Conservation (phyloP, 2,888 invertebrate genomes). For the Frankliniella fusca region DNA sequence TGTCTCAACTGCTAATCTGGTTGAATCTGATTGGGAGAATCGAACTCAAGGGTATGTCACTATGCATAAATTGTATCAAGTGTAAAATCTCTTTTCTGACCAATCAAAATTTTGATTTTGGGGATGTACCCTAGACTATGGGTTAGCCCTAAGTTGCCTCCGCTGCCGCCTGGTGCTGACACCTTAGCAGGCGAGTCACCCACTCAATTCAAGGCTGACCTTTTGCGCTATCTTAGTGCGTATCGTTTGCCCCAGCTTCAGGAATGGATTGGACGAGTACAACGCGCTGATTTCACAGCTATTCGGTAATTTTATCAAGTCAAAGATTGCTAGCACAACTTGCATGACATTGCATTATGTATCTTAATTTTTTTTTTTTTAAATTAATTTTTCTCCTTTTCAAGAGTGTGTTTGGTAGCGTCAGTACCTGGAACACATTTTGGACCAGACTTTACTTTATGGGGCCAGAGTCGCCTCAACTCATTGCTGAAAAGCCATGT, state of each 20-base stretch:
- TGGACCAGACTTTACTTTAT: slow-evolving; percentile 54
- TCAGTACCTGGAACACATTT: slow-evolving; percentile 81
- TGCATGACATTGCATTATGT: slow-evolving; percentile 47
- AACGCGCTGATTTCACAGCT: slow-evolving; percentile 73
- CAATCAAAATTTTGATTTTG: slow-evolving; percentile 17
- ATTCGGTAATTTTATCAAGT: slow-evolving; percentile 59
- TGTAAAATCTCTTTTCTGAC: slow-evolving; percentile 27
- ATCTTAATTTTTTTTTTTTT: slow-evolving; percentile 27
- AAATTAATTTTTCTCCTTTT: slow-evolving; percentile 36
- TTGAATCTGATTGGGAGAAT: slow-evolving; percentile 89
- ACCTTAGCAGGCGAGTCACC: slow-evolving; percentile 68
- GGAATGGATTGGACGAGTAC: slow-evolving; percentile 69
- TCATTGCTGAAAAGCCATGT: slow-evolving; percentile 64
- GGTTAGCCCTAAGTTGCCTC: slow-evolving; percentile 78
- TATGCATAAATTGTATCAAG: slow-evolving; percentile 31
- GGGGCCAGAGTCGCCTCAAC: slow-evolving; percentile 61
- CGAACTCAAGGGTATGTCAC: slow-evolving; percentile 77
- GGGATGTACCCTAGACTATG: slow-evolving; percentile 60
- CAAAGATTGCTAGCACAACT: background rate
- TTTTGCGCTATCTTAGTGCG: slow-evolving; percentile 69
- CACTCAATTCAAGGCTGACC: slow-evolving; percentile 74
- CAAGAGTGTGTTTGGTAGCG: slow-evolving; percentile 77
- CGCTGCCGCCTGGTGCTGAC: slow-evolving; percentile 54
- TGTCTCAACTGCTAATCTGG: slow-evolving; percentile 87
- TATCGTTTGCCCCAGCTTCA: slow-evolving; percentile 66